Evolutionary conservation across 2,113 vertebrate genomes (phyloP).

Genomic region (Carollia perspicillata): DNA sequence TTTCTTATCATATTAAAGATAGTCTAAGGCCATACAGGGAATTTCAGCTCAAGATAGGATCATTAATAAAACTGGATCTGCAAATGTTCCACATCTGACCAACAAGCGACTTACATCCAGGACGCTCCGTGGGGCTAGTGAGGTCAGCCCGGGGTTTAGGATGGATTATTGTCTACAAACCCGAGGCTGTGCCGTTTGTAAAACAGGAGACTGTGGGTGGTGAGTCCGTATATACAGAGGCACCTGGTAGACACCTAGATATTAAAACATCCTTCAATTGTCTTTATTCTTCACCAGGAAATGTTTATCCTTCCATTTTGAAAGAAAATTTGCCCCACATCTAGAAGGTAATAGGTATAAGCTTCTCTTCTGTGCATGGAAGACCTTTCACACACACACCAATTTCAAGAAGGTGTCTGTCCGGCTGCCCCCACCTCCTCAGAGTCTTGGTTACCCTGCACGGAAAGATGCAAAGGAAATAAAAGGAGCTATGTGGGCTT

Average conservation of each 20-base stretch:
- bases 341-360: not conserved
- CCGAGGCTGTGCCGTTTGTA: not conserved
- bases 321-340: too few species aligned
- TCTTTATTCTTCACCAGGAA: not conserved
- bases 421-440: not conserved
- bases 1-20: not conserved
- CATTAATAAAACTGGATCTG: not conserved
- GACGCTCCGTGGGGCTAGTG: not conserved
- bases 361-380: not conserved
- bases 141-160: not conserved
- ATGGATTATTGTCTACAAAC: not conserved
- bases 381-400: not conserved
- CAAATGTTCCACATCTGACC: slow-evolving; percentile 16
- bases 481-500: not conserved
- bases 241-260: not conserved
- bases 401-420: not conserved
- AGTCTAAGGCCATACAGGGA: not conserved
- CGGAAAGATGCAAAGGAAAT: not conserved
- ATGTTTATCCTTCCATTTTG: not conserved
- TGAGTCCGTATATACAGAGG: not conserved
- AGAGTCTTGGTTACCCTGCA: not conserved
- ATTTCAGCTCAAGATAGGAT: slow-evolving; percentile 31
- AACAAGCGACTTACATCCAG: not conserved
- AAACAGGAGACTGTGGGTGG: not conserved
- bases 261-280: not conserved